Conservation (phyloP, 2,113 vertebrate genomes). For the Centropus bengalensis region DNA sequence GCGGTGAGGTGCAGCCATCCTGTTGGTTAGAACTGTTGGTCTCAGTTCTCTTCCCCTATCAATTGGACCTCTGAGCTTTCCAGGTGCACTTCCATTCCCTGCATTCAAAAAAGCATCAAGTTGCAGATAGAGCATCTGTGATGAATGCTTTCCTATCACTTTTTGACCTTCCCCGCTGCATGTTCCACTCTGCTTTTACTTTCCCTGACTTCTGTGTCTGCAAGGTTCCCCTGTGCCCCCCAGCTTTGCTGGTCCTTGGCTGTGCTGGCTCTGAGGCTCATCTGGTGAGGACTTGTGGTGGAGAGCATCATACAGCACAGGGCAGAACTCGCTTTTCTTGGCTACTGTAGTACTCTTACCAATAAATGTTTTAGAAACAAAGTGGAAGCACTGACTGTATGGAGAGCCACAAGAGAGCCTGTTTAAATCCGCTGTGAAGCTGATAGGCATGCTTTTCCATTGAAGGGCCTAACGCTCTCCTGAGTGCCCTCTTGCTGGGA, state of each 20-base stretch:
- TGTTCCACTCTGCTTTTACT: not conserved
- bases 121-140: not conserved
- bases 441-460: too few species aligned
- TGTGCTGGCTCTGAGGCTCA: not conserved
- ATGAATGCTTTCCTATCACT: not conserved
- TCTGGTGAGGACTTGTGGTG: not conserved
- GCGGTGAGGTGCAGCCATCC: fast-evolving
- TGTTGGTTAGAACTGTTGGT: not conserved
- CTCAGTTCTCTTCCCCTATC: not conserved
- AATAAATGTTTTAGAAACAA: not conserved
- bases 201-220: not conserved
- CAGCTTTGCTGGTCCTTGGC: not conserved
- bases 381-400: not conserved
- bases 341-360: not conserved
- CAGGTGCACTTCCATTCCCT: not conserved
- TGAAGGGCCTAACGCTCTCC: too few species aligned
- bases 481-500: too few species aligned
- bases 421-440: too few species aligned
- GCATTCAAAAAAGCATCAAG: not conserved
- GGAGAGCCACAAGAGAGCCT: too few species aligned
- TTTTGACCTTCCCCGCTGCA: not conserved
- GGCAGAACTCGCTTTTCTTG: not conserved
- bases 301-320: not conserved
- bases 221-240: not conserved
- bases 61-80: not conserved